Evolutionary conservation across 64 coral and sea anemone genomes (phyloP).

Genomic region (Astreopora myriophthalma): DNA sequence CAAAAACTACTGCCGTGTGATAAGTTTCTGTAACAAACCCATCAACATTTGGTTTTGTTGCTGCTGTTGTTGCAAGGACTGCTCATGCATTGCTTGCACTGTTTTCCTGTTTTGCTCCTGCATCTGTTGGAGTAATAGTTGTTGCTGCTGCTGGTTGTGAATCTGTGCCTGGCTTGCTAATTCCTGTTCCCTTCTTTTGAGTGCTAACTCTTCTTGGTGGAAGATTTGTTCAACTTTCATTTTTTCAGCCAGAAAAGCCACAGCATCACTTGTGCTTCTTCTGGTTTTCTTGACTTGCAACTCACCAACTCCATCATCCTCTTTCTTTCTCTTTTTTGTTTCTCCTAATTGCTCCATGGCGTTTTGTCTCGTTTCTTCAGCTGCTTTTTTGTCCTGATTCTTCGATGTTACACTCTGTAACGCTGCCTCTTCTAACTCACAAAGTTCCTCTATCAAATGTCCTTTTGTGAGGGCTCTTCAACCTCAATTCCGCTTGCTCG

Average conservation of each 20-base stretch:
- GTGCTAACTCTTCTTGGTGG: background rate
- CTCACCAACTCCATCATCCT: too few relatives aligned
- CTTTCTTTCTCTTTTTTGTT: too few relatives aligned
- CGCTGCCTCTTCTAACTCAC: slow-evolving; percentile 13
- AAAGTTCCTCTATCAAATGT: background rate
- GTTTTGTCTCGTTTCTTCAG: background rate
- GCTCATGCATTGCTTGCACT: background rate
- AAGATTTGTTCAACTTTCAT: background rate
- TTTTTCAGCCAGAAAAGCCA: background rate
- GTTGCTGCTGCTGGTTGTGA: slow-evolving; percentile 33
- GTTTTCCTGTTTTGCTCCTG: slow-evolving; percentile 32
- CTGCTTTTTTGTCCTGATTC: background rate
- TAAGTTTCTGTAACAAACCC: background rate
- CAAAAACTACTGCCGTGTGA: background rate
- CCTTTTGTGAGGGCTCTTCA: background rate
- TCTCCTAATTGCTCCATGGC: slow-evolving; percentile 8
- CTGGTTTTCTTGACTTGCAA: too few relatives aligned
- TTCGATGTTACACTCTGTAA: background rate
- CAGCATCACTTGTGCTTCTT: background rate
- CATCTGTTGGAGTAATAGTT: slow-evolving; percentile 30
- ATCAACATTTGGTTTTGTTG: background rate
- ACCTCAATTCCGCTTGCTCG: background rate
- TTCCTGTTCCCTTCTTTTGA: slow-evolving; percentile 12
- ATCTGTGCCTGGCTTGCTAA: slow-evolving; percentile 18
- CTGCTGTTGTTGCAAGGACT: slow-evolving; percentile 56